Base-by-base conservation (phyloP, 2,888 invertebrate species). In the Rhagium mordax region DNA sequence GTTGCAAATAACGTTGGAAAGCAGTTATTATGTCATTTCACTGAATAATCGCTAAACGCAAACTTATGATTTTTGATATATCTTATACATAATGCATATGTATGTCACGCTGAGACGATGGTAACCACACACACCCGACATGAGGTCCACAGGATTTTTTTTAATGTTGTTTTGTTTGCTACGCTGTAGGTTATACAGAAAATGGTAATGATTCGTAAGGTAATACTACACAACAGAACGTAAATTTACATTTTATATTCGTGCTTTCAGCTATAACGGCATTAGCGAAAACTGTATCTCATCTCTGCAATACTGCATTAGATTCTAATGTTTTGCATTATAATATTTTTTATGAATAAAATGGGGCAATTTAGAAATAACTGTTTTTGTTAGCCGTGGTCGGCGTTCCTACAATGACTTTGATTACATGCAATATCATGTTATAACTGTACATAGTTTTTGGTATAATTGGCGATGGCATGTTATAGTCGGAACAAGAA, bases 181-280 rank as follows among this genome's bases (percentile, higher is more conserved):
- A 61, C 10, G 41, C 66, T 57, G n/a, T 15, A 27, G 41, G 57
- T 41, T 47, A 20, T 48, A 24, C 15, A 57, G 66, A 67, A 74
- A 74, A 73, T 73, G 65, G 61, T 70, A 67, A 70, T 74, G 53
- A 67, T 70, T 70, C 57, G 48, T 16, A 51, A 66, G 53, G 24
- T 29, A 41, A 41, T 24, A 27, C 27, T 16, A 2, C 27, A 24
- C 64, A 64, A 64, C 18, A 64, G 48, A 66, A 48, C 73, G 67
- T 67, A 68, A 74, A 74, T 73, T 65, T 48, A 49, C 49, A 65
- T 60, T 71, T 66, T 62, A 13, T 57, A 57, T 70, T 74, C 70
- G 70, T 70, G 73, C 70, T 74, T 27, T 59, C 21, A 53, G 72
- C 68, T 65, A 73, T 70, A 74, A 68, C 71, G 68, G 69, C 20